These are phyloP conservation scores for Deladenus siricidicola DNA, from an alignment of 2,888 invertebrate species.

Conservation along the genomic window DNA sequence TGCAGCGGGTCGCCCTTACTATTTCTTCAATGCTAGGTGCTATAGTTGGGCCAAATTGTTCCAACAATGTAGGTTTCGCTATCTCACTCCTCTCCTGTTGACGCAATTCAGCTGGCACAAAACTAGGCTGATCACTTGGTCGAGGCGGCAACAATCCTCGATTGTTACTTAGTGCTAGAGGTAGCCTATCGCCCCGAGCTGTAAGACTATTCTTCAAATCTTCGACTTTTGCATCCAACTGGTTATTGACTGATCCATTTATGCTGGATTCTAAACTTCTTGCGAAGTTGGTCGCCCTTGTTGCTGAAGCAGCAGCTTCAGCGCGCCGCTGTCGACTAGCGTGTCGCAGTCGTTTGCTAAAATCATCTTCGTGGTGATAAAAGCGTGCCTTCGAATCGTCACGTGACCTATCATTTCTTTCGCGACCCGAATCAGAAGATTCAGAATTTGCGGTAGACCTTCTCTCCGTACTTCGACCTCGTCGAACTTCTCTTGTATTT, in stretches of 20 bases:
- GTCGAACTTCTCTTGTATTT: neutral
- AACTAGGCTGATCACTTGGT: too few relatives aligned
- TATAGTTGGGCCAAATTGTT: too few relatives aligned
- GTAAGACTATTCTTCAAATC: too few relatives aligned
- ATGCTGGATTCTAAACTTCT: too few relatives aligned
- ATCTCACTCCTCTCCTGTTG: too few relatives aligned
- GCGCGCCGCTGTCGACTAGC: neutral
- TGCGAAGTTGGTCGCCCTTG: neutral
- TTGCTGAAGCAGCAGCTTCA: neutral
- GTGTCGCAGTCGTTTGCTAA: neutral
- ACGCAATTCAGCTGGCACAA: too few relatives aligned
- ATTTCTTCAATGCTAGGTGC: neutral
- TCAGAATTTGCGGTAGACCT: neutral
- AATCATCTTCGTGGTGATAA: neutral
- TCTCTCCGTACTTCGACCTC: neutral
- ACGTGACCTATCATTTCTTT: neutral
- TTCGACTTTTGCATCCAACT: too few relatives aligned
- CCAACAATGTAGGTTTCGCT: too few relatives aligned
- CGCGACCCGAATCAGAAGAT: neutral
- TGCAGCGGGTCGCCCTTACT: neutral
- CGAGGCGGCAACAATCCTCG: too few relatives aligned
- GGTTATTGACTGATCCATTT: too few relatives aligned
- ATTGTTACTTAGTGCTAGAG: too few relatives aligned
- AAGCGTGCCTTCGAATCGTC: constrained; percentile 3
- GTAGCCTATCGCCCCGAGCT: too few relatives aligned